Evolutionary conservation across 2,113 vertebrate genomes (phyloP).

Genomic region (Pionites leucogaster): DNA sequence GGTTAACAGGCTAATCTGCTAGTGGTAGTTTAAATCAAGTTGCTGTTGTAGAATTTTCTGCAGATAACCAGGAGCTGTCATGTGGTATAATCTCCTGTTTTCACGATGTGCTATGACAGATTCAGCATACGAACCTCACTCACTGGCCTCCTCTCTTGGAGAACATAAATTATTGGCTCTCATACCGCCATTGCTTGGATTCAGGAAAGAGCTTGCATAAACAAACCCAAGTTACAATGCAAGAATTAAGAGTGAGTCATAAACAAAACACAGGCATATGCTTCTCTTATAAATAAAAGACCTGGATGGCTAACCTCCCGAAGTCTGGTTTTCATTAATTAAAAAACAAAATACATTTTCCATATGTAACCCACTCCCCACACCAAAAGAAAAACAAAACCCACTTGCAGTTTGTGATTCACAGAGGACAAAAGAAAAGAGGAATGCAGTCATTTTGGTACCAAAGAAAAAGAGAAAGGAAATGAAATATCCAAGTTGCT

Average conservation of each 20-base stretch:
- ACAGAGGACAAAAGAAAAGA: slow-evolving; percentile 67
- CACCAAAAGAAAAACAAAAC: slow-evolving; percentile 54
- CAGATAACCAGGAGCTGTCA: slow-evolving; percentile 43
- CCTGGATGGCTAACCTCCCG: slow-evolving; percentile 70
- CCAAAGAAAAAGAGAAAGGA: slow-evolving; percentile 49
- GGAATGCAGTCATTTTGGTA: slow-evolving; percentile 45
- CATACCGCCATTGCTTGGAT: slow-evolving; percentile 64
- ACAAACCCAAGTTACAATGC: slow-evolving; percentile 75
- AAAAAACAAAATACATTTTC: slow-evolving; percentile 76
- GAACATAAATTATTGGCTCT: slow-evolving; percentile 69
- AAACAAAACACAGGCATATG: slow-evolving; percentile 80
- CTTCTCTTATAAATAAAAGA: slow-evolving; percentile 77
- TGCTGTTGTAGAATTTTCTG: slow-evolving; percentile 22
- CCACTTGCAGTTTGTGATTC: slow-evolving; percentile 60
- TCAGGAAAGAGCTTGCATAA: slow-evolving; percentile 71
- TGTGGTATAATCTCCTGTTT: slow-evolving; percentile 32
- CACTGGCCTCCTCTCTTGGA: slow-evolving; percentile 46
- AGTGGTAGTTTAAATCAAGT: slow-evolving; percentile 12
- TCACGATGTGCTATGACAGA: slow-evolving; percentile 51
- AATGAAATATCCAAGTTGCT: slow-evolving; percentile 30
- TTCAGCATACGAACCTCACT: slow-evolving; percentile 55
- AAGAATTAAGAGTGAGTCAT: slow-evolving; percentile 75
- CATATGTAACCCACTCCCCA: slow-evolving; percentile 69
- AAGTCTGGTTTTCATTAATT: slow-evolving; percentile 79
- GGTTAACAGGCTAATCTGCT: slow-evolving; percentile 29